phyloP scores from a whole-genome alignment of 2,888 invertebrate species.

The Bombylius discolor region DNA sequence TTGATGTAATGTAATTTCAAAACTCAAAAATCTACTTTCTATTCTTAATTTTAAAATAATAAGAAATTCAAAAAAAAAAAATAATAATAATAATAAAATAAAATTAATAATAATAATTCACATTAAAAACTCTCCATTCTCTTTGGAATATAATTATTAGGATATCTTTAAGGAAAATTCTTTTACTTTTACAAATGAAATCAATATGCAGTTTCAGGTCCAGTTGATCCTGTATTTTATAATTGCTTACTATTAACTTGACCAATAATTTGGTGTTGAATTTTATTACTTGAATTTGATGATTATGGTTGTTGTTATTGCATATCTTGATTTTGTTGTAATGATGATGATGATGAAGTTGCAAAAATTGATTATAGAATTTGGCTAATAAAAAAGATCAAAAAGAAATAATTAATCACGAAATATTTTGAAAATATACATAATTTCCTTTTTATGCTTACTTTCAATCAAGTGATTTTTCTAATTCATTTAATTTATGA shows the following conservation, averaged over 20 bases:
- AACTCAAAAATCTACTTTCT: too few species aligned
- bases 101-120: too few species aligned
- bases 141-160: too few species aligned
- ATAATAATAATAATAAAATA: too few species aligned
- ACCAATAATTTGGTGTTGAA: neutral
- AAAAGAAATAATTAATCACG: neutral
- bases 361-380: neutral
- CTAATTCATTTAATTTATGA: neutral
- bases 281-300: neutral
- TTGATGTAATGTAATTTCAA: too few species aligned
- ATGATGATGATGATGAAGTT: neutral
- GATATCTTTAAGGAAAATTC: too few species aligned
- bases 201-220: slow-evolving; percentile 88
- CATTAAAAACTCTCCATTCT: too few species aligned
- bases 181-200: slow-evolving; percentile 52
- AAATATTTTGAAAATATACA: neutral
- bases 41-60: too few species aligned
- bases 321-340: neutral
- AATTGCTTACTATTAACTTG: neutral
- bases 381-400: neutral
- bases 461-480: slow-evolving; percentile 1
- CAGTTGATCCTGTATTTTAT: slow-evolving; percentile 10
- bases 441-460: neutral
- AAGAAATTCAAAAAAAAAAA: too few species aligned
- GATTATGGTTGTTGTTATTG: neutral